These are phyloP conservation scores for Cotesia glomerata DNA, from an alignment of 1,140 invertebrate genomes.

Conservation along the genomic window DNA sequence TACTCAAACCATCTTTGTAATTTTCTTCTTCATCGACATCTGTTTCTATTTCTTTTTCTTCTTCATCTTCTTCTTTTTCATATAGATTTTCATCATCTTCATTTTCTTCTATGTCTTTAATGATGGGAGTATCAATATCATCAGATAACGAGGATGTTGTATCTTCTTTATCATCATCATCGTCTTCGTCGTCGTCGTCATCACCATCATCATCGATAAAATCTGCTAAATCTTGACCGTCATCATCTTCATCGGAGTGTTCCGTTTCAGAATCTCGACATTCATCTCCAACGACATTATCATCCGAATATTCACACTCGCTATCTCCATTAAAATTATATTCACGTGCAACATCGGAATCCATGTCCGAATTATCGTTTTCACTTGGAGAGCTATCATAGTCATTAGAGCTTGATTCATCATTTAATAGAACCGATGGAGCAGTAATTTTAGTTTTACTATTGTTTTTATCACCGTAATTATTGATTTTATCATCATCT, in stretches of 20 bases:
- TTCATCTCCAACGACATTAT: conserved; percentile 47
- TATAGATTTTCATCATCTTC: background rate
- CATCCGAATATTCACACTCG: conserved; percentile 42
- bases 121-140: background rate
- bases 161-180: conserved; percentile 16
- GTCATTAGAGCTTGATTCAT: background rate
- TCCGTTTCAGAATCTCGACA: conserved; percentile 52
- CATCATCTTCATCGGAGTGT: conserved; percentile 41
- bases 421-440: conserved; percentile 25
- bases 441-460: background rate
- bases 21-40: background rate
- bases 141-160: background rate
- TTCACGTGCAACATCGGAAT: conserved; percentile 48
- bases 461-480: background rate
- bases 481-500: background rate
- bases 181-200: conserved; percentile 21
- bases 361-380: conserved; percentile 28
- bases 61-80: conserved; percentile 19
- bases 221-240: conserved; percentile 48
- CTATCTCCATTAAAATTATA: conserved; percentile 47
- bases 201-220: conserved; percentile 48
- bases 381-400: conserved; percentile 11
- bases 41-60: conserved; percentile 19
- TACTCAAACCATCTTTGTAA: background rate
- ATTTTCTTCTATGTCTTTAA: background rate